phyloP scores from a whole-genome alignment of 2,888 invertebrate genomes.

The Entomobrya multifasciata region DNA sequence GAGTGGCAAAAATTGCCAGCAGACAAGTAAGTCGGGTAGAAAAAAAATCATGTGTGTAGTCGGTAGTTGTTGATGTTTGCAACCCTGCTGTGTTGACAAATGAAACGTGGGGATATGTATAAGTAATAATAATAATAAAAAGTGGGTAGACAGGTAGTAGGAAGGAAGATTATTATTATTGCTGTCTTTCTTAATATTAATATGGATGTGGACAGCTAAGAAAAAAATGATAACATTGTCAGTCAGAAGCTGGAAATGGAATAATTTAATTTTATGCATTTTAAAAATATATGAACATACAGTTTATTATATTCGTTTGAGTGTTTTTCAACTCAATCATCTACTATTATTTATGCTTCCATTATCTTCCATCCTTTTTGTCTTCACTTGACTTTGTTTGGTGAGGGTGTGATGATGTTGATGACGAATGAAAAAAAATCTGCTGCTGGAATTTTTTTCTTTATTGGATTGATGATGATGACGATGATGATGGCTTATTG shows the following conservation, averaged over 20 bases:
- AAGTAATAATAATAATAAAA: slow-evolving; percentile 8
- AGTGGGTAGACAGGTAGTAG: slow-evolving; percentile 34
- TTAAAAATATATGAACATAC: too few relatives aligned
- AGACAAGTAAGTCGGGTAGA: slow-evolving; percentile 26
- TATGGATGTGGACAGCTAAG: background rate
- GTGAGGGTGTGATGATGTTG: too few relatives aligned
- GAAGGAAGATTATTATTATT: slow-evolving; percentile 39
- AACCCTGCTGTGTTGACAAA: slow-evolving; percentile 57
- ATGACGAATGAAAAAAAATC: background rate
- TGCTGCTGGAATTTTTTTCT: slow-evolving; percentile 32
- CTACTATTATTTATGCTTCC: slow-evolving; percentile 29
- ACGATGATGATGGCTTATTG: background rate
- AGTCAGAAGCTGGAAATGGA: background rate
- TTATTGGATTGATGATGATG: slow-evolving; percentile 7
- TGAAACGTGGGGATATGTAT: slow-evolving; percentile 55
- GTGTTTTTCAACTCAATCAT: too few relatives aligned
- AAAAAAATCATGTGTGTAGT: background rate
- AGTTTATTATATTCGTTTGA: too few relatives aligned
- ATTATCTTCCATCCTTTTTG: slow-evolving; percentile 2
- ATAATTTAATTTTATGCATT: slow-evolving; percentile 42
- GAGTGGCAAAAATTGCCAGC: slow-evolving; percentile 53
- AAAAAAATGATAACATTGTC: slow-evolving; percentile 1
- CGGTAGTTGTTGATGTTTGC: background rate
- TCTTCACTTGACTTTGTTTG: background rate
- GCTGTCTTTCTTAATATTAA: background rate